These are phyloP conservation scores for Eulemur mongoz DNA, from an alignment of 2,797 vertebrate species.

Conservation along the genomic window DNA sequence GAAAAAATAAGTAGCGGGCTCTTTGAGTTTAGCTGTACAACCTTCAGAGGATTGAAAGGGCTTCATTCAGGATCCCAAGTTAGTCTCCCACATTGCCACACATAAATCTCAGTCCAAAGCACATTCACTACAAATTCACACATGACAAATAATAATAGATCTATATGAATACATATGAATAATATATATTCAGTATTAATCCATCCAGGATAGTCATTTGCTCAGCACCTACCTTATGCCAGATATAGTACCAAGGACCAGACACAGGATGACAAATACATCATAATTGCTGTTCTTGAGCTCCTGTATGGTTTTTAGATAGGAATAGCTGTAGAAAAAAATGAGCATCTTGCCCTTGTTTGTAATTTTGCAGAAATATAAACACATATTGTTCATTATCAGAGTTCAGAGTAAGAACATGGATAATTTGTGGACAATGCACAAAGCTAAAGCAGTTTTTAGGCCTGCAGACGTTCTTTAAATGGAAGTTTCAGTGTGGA, in stretches of 20 bases:
- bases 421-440: background rate
- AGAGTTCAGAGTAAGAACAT: slow-evolving; percentile 8
- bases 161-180: background rate
- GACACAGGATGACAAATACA: background rate
- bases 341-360: background rate
- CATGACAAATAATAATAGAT: background rate
- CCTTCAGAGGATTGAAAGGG: background rate
- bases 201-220: background rate
- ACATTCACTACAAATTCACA: background rate
- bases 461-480: background rate
- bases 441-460: background rate
- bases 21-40: background rate
- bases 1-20: background rate
- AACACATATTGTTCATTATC: background rate
- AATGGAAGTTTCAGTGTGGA: slow-evolving; percentile 14
- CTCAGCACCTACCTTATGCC: background rate
- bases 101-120: background rate
- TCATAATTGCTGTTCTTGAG: background rate
- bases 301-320: background rate
- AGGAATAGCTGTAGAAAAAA: background rate
- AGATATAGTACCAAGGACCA: background rate
- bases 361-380: slow-evolving; percentile 9
- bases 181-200: background rate
- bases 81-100: background rate
- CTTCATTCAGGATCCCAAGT: background rate